phyloP scores from a whole-genome alignment of 23 tunicate genomes.

The Phallusia fumigata region DNA sequence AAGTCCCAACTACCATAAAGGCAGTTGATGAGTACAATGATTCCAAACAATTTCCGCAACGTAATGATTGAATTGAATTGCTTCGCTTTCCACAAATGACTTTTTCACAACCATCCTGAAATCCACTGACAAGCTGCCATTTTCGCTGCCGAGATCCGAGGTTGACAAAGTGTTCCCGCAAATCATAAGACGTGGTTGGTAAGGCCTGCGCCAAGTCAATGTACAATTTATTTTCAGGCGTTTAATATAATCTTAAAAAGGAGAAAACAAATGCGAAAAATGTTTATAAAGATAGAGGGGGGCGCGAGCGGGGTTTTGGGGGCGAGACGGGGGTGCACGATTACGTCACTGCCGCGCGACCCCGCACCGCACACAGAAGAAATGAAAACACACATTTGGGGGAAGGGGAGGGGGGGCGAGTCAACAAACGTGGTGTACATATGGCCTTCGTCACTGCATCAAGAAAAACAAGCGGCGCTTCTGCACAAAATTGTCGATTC shows the following conservation, averaged over 20 bases:
- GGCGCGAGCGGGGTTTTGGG: background rate
- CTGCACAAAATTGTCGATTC: too few relatives aligned
- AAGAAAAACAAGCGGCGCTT: background rate
- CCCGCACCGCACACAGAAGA: too few relatives aligned
- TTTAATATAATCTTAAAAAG: constrained; percentile 64
- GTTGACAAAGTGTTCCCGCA: too few relatives aligned
- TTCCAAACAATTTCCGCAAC: too few relatives aligned
- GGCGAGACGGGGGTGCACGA: constrained; percentile 12
- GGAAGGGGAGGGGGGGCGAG: background rate
- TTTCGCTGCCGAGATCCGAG: too few relatives aligned
- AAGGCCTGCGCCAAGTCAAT: constrained; percentile 46
- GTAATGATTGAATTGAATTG: too few relatives aligned
- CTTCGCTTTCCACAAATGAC: too few relatives aligned
- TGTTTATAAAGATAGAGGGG: constrained; percentile 16
- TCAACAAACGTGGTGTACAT: background rate
- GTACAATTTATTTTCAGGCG: constrained; percentile 66
- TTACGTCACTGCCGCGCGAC: background rate
- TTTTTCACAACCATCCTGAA: too few relatives aligned
- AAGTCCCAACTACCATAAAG: too few relatives aligned
- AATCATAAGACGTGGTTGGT: background rate
- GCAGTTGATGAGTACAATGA: too few relatives aligned
- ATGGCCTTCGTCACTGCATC: constrained; percentile 9
- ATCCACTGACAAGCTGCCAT: too few relatives aligned
- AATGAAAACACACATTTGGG: background rate
- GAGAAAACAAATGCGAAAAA: constrained; percentile 34